These are phyloP conservation scores for Sebastes nivosus DNA, from an alignment of 2,797 vertebrate genomes.

Conservation along the genomic window DNA sequence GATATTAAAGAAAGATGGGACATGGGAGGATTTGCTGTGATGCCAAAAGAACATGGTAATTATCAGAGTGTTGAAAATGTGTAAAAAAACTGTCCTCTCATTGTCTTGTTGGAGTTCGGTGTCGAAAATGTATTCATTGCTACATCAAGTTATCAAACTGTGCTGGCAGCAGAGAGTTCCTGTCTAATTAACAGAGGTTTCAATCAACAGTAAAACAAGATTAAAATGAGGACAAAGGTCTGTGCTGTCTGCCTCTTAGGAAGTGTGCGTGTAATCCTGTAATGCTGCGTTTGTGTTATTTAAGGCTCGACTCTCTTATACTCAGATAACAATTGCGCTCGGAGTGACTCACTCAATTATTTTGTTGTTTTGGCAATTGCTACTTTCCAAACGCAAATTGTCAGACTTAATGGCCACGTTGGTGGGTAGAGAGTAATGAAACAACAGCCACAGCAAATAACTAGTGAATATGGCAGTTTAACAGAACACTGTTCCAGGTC, in stretches of 20 bases:
- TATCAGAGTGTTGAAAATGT: slow-evolving; percentile 7
- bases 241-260: background rate
- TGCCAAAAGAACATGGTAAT: background rate
- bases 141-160: background rate
- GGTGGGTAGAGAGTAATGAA: background rate
- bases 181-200: slow-evolving; percentile 2
- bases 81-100: background rate
- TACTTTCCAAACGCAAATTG: background rate
- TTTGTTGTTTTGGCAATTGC: background rate
- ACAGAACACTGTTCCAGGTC: background rate
- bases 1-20: background rate
- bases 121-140: background rate
- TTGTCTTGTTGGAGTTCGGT: background rate
- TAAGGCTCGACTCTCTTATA: background rate
- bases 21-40: background rate
- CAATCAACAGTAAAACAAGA: background rate
- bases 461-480: background rate
- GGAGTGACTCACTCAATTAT: background rate
- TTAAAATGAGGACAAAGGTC: background rate
- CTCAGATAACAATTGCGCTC: background rate
- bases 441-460: background rate
- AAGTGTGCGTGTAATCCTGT: background rate
- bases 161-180: background rate
- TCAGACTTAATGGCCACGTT: background rate
- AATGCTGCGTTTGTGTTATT: background rate